Percentiles rank a stretch among this genome's conserved stretches.
Evolutionary conservation across 2,113 vertebrate genomes (phyloP).

Genomic region (Pygoscelis adeliae): DNA sequence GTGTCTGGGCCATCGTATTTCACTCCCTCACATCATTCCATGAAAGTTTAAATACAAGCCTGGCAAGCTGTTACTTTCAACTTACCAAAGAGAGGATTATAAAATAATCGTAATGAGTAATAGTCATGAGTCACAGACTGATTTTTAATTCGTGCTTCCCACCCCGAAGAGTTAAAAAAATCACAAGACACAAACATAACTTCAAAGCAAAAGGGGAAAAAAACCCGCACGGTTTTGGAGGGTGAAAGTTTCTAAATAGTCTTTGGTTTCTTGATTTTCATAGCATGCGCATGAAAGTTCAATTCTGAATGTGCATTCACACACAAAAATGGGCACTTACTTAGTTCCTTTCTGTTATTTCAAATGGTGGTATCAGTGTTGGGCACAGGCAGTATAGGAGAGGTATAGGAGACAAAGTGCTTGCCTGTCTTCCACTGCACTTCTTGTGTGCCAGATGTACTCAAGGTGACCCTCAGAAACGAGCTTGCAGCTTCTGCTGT

Average conservation of each 20-base stretch:
- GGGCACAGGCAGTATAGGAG: not conserved
- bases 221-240: not conserved
- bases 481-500: not conserved
- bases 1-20: not conserved
- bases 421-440: not conserved
- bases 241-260: not conserved
- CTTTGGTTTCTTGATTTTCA: not conserved
- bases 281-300: not conserved
- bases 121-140: not conserved
- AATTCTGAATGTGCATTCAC: not conserved
- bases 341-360: not conserved
- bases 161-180: not conserved
- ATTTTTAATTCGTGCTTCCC: not conserved
- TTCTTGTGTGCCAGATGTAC: not conserved
- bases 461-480: not conserved
- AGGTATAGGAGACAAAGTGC: not conserved
- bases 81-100: not conserved
- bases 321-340: not conserved
- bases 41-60: not conserved
- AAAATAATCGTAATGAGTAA: not conserved
- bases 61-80: not conserved
- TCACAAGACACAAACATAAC: not conserved
- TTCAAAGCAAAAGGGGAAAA: not conserved
- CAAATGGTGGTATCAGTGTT: not conserved
- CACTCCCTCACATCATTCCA: not conserved